Conservation (phyloP, 2,797 vertebrate genomes). For the Falco cherrug region DNA sequence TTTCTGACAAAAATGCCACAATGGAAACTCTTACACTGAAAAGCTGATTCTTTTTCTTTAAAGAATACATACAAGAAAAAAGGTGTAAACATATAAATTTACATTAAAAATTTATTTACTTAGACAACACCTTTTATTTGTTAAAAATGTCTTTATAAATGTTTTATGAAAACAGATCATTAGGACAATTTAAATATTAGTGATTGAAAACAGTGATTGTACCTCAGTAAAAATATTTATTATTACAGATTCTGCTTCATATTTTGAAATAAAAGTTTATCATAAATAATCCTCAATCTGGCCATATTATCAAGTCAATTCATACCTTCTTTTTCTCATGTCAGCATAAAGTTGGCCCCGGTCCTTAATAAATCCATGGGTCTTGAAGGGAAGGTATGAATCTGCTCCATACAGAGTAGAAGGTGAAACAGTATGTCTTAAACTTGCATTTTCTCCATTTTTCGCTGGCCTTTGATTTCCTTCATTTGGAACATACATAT, state of each 20-base stretch:
- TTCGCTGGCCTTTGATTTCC: not conserved
- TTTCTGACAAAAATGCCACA: not conserved
- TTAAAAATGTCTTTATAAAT: not conserved
- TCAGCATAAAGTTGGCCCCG: constrained; percentile 71
- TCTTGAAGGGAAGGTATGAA: constrained; percentile 66
- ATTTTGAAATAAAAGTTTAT: not conserved
- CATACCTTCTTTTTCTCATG: constrained; percentile 88
- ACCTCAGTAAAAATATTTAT: not conserved
- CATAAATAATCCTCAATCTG: not conserved
- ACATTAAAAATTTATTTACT: not conserved
- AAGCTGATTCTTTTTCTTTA: not conserved
- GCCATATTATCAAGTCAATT: not conserved
- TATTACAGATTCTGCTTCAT: not conserved
- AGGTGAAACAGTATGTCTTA: constrained; percentile 52
- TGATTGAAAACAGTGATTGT: not conserved
- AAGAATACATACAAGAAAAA: not conserved
- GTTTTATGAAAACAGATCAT: not conserved
- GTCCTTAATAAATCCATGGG: constrained; percentile 64
- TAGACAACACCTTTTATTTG: not conserved
- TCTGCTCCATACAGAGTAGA: constrained; percentile 60
- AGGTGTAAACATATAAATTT: not conserved
- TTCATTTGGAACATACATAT: constrained; percentile 1
- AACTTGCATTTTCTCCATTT: not conserved
- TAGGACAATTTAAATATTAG: not conserved
- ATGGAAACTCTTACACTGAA: not conserved